Conservation (phyloP, 2,113 vertebrate species). For the Malaclemys terrapin region DNA sequence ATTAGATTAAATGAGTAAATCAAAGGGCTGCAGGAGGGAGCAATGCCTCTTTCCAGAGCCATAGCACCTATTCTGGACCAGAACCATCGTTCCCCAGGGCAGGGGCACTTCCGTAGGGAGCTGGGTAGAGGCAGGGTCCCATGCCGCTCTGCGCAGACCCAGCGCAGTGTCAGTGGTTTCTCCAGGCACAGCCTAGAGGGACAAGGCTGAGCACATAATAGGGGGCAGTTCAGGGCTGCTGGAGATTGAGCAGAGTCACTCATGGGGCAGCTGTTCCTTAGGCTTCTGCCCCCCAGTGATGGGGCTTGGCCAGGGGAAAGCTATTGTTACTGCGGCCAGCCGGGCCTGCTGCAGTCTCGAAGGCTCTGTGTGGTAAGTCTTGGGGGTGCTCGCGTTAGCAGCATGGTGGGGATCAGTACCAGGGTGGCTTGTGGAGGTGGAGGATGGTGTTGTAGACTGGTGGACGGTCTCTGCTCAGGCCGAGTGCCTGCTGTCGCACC, state of each 20-base stretch:
- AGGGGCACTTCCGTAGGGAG: not conserved
- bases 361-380: not conserved
- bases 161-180: not conserved
- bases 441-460: too few species aligned
- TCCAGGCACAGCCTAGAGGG: accelerated
- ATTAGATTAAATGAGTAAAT: constrained; percentile 52
- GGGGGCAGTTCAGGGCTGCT: not conserved
- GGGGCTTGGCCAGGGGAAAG: accelerated
- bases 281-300: too few species aligned
- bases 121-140: not conserved
- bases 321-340: accelerated
- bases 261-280: not conserved
- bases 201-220: accelerated
- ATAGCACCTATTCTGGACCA: not conserved
- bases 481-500: not conserved
- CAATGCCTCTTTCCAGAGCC: constrained; percentile 21
- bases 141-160: accelerated
- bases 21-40: constrained; percentile 48
- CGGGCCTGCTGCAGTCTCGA: accelerated
- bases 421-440: too few species aligned
- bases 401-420: too few species aligned
- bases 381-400: accelerated
- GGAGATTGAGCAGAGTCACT: not conserved
- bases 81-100: not conserved
- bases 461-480: not conserved